These are phyloP conservation scores for Philhelius pedissequus DNA, from an alignment of 2,888 invertebrate genomes.

Conservation along the genomic window DNA sequence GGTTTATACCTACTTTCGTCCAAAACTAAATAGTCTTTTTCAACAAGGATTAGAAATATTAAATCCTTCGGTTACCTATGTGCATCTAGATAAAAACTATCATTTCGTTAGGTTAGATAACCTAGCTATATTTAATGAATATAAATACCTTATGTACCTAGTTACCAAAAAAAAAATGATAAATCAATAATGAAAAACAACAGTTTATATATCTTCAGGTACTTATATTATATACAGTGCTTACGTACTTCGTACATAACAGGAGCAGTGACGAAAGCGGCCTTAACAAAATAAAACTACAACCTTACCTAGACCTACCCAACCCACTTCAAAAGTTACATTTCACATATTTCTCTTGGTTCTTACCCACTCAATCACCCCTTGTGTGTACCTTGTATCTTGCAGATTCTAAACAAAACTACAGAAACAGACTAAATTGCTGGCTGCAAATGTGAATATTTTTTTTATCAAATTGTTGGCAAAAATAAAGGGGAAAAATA, in stretches of 20 bases:
- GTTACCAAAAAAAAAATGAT: background rate
- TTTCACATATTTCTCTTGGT: background rate
- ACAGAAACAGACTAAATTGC: background rate
- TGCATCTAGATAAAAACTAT: too few relatives aligned
- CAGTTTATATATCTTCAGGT: background rate
- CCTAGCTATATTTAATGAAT: too few relatives aligned
- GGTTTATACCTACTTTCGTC: too few relatives aligned
- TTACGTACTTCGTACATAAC: background rate
- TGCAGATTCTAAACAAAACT: slow-evolving; percentile 23
- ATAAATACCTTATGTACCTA: too few relatives aligned
- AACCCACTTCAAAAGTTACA: background rate
- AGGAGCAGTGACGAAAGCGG: background rate
- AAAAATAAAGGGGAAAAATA: slow-evolving; percentile 8
- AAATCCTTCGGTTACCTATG: too few relatives aligned
- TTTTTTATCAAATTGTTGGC: slow-evolving; percentile 3
- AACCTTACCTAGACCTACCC: background rate
- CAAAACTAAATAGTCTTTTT: too few relatives aligned
- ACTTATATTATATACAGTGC: too few relatives aligned
- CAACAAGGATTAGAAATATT: too few relatives aligned
- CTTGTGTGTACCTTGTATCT: background rate
- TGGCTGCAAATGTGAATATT: slow-evolving; percentile 40
- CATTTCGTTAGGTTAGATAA: too few relatives aligned
- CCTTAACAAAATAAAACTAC: background rate
- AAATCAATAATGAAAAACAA: background rate
- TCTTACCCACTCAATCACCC: background rate